Evolutionary conservation across 1,140 invertebrate genomes (phyloP), one percentile per base, ranked within the genome.

Genomic region (Tenebrio molitor): DNA sequence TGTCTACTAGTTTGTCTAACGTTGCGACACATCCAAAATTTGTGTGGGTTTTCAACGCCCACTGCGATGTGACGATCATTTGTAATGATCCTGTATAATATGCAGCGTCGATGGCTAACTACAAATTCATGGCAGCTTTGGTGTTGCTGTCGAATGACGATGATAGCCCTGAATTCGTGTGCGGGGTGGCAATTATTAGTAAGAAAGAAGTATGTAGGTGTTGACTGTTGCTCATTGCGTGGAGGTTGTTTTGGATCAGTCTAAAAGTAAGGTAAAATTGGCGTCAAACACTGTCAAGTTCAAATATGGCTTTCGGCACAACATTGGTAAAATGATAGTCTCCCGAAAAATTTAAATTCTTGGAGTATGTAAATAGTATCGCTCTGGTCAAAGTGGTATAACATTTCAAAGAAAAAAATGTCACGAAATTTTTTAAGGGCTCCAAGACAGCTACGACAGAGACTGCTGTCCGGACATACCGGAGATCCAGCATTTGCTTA

Each of bases 111-210:
- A 74, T 17, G 12, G 33, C 23, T 14, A 33, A 63, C 23, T 50
- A 44, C 14, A 72, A 73, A 41, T 73, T 72, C 63, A 67, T 73
- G 41, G 71, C 71, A 8, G 72, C 71, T 53, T 14, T 73, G 29
- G 25, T 73, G 19, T 6, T 73, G n/a, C 21, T 69, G n/a, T n/a
- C n/a, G n/a, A 8, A 21, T 21, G 44, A 21, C 10, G 15, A 5
- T 10, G 44, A 50, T 2, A 21, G n/a, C 19, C 23, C 23, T 21
- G 16, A 50, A 5, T 50, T 50, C 19, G 44, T 50, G 4, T 50
- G 44, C 19, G 44, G 44, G n/a, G 44, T 50, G 17, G 44, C 44
- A 12, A 21, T 50, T 21, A 19, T 50, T n/a, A 7, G 16, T 10
- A 50, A 50, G 19, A 50, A 50, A n/a, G n/a, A n/a, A n/a, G n/a